phyloP scores from a whole-genome alignment of 1,140 invertebrate species.

The Ips nitidus region DNA sequence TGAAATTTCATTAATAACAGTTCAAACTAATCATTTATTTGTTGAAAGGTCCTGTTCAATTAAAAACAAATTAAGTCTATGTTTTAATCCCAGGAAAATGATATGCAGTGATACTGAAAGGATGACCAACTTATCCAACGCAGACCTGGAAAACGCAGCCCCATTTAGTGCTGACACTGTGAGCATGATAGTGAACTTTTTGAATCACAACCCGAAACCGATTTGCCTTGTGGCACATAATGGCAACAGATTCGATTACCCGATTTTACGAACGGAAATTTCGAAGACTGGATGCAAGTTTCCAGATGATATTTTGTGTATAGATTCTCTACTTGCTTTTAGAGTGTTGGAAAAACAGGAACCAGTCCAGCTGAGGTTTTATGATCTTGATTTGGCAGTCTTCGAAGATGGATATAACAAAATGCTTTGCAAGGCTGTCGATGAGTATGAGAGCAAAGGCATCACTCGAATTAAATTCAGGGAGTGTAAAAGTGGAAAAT shows the following conservation, averaged over 20 bases:
- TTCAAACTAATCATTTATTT: constrained; percentile 54
- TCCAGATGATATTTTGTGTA: constrained; percentile 56
- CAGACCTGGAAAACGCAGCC: constrained; percentile 60
- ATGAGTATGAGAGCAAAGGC: constrained; percentile 45
- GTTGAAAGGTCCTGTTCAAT: constrained; percentile 55
- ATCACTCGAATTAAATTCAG: too few species aligned
- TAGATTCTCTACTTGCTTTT: constrained; percentile 60
- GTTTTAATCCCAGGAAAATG: constrained; percentile 60
- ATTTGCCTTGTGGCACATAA: constrained; percentile 81
- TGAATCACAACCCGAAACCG: constrained; percentile 64
- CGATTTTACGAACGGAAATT: constrained; percentile 66
- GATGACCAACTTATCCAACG: constrained; percentile 68
- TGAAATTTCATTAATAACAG: constrained; percentile 61
- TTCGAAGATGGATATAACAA: constrained; percentile 44
- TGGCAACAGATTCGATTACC: constrained; percentile 77
- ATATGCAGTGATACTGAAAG: constrained; percentile 54
- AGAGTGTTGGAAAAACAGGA: constrained; percentile 39
- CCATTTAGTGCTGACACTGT: constrained; percentile 60
- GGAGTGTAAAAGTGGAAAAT: too few species aligned
- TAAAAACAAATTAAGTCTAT: constrained; percentile 63
- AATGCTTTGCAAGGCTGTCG: constrained; percentile 44
- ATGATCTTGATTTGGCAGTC: constrained; percentile 3
- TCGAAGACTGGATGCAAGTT: constrained; percentile 52
- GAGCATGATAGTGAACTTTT: constrained; percentile 61
- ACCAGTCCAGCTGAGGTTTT: constrained; percentile 33